phyloP scores from a whole-genome alignment of 2,888 invertebrate genomes.

The Eupeodes latifasciatus region DNA sequence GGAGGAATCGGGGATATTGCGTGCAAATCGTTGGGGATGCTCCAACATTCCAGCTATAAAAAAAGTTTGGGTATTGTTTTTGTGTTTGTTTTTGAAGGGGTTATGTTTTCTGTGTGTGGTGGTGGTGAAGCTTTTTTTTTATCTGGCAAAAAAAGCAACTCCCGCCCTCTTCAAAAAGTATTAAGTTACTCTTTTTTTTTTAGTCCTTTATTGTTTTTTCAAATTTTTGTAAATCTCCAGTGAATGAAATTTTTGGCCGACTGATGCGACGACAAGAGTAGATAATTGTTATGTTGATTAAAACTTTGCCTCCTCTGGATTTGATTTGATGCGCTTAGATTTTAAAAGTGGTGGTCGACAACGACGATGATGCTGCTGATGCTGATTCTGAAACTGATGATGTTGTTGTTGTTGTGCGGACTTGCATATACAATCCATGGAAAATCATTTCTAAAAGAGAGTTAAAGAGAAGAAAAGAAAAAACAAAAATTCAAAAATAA shows the following conservation, averaged over 20 bases:
- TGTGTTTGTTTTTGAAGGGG: constrained; percentile 9
- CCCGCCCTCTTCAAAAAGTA: constrained; percentile 40
- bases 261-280: constrained; percentile 33
- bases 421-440: constrained; percentile 75
- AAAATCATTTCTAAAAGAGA: constrained; percentile 77
- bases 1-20: constrained; percentile 88
- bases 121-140: constrained; percentile 68
- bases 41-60: constrained; percentile 83
- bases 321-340: constrained; percentile 63
- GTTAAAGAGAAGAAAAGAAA: constrained; percentile 62
- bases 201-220: constrained; percentile 1
- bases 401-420: constrained; percentile 53
- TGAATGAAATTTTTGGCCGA: constrained; percentile 50
- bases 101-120: constrained; percentile 37
- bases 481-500: constrained; percentile 76
- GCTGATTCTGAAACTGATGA: constrained; percentile 1
- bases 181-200: constrained; percentile 29
- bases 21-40: constrained; percentile 87
- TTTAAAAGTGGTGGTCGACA: constrained; percentile 59
- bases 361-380: constrained; percentile 46
- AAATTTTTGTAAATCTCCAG: constrained; percentile 42
- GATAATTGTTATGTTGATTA: constrained; percentile 67
- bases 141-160: constrained; percentile 56
- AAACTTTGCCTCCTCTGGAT: constrained; percentile 49
- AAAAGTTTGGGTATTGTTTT: constrained; percentile 44